These are phyloP conservation scores for Mythimna lalbum DNA, from an alignment of 2,888 invertebrate species.

Conservation along the genomic window DNA sequence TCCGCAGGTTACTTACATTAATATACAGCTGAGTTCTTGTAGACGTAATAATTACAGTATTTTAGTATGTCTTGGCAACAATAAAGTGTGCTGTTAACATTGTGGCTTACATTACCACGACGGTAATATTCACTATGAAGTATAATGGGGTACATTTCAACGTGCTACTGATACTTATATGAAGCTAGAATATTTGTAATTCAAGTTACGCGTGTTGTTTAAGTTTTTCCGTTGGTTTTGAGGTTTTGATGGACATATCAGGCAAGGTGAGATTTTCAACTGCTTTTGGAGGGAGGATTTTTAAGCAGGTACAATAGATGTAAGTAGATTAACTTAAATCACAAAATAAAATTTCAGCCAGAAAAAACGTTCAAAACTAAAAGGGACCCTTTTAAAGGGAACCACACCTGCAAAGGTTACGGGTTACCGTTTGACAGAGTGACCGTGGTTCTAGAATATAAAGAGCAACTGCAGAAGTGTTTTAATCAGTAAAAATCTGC, in stretches of 20 bases:
- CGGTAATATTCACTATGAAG: background rate
- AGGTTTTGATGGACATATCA: too few relatives aligned
- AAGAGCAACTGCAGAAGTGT: too few relatives aligned
- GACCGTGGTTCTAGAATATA: too few relatives aligned
- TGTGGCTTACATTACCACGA: background rate
- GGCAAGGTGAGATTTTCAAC: background rate
- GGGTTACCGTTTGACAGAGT: too few relatives aligned
- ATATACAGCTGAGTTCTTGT: background rate
- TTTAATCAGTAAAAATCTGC: too few relatives aligned
- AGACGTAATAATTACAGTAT: background rate
- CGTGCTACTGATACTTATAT: background rate
- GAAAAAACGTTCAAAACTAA: too few relatives aligned
- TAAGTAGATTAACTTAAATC: too few relatives aligned
- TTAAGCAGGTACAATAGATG: background rate
- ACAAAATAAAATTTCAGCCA: too few relatives aligned
- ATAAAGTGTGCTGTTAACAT: background rate
- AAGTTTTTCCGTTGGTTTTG: slow-evolving; percentile 4
- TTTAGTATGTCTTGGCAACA: background rate
- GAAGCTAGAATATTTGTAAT: background rate
- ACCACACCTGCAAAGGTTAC: too few relatives aligned
- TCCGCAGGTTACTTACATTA: background rate
- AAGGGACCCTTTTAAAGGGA: too few relatives aligned
- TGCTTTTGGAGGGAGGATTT: background rate
- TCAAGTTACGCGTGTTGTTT: background rate
- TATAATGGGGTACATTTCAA: background rate